Evolutionary conservation across 2,888 invertebrate genomes (phyloP).

Genomic region (Ferrisia virgata): DNA sequence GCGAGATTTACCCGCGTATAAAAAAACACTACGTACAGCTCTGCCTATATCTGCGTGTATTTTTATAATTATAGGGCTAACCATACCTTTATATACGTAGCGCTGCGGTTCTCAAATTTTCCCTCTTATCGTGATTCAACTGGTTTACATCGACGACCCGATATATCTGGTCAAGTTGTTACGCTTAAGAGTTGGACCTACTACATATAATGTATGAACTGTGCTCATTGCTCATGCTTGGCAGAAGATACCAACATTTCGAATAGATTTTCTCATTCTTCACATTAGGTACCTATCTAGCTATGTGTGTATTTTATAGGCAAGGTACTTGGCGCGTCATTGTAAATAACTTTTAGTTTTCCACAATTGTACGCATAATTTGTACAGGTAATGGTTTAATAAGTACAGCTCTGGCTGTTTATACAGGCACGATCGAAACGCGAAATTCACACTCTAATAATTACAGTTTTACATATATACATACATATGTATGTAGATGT

Average conservation of each 20-base stretch:
- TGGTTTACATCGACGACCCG: not conserved
- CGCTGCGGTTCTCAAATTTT: constrained; percentile 11
- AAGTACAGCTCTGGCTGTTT: not conserved
- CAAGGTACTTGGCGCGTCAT: not conserved
- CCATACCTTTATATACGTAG: no score
- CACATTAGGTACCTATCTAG: not conserved
- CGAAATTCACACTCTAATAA: not conserved
- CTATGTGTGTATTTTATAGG: no score
- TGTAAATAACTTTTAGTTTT: not conserved
- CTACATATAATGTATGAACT: no score
- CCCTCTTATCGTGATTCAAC: constrained; percentile 1
- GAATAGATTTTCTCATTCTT: no score
- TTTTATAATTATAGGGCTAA: constrained; percentile 17
- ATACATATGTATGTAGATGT: no score
- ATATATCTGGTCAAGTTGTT: not conserved
- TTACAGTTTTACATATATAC: no score
- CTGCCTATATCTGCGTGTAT: not conserved
- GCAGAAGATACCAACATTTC: no score
- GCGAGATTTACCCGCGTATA: constrained; percentile 7
- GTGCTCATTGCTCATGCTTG: no score
- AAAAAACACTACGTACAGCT: not conserved
- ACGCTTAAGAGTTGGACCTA: not conserved
- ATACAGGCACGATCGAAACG: not conserved
- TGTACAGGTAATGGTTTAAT: not conserved
- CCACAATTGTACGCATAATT: not conserved